These are phyloP conservation scores for Campoletis raptor DNA, from an alignment of 2,888 invertebrate genomes.

Conservation along the genomic window DNA sequence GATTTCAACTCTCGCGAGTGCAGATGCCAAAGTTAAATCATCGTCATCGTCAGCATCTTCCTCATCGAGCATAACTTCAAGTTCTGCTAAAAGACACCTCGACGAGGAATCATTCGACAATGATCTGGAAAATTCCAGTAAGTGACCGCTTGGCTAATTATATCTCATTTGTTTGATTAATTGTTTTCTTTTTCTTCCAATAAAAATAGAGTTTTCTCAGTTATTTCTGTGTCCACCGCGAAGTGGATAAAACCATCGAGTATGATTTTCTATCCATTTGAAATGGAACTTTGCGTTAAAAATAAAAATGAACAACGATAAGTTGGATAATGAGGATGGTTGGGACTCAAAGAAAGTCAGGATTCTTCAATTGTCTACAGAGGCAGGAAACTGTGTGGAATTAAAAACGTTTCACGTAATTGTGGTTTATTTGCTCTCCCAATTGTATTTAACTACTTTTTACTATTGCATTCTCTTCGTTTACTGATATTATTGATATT, in stretches of 20 bases:
- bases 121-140: constrained; percentile 74
- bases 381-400: neutral
- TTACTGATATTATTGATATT: neutral
- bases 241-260: neutral
- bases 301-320: neutral
- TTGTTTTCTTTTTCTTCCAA: neutral
- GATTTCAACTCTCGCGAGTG: constrained; percentile 79
- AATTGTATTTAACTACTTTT: neutral
- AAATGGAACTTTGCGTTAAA: neutral
- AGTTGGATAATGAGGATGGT: neutral
- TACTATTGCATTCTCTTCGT: neutral
- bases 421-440: neutral
- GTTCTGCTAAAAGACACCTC: constrained; percentile 59
- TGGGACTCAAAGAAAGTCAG: neutral
- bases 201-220: neutral
- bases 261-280: neutral
- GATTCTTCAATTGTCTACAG: neutral
- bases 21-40: constrained; percentile 75
- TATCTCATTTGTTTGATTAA: neutral
- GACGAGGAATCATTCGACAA: constrained; percentile 78
- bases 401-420: neutral
- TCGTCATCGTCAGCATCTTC: constrained; percentile 47
- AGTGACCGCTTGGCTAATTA: constrained; percentile 38
- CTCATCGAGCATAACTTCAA: constrained; percentile 65
- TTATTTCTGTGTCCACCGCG: neutral